A percentile compares a stretch with the other conserved stretches of the same genome.
Conservation (phyloP, 2,113 vertebrate genomes). For the Alouatta palliata region DNA sequence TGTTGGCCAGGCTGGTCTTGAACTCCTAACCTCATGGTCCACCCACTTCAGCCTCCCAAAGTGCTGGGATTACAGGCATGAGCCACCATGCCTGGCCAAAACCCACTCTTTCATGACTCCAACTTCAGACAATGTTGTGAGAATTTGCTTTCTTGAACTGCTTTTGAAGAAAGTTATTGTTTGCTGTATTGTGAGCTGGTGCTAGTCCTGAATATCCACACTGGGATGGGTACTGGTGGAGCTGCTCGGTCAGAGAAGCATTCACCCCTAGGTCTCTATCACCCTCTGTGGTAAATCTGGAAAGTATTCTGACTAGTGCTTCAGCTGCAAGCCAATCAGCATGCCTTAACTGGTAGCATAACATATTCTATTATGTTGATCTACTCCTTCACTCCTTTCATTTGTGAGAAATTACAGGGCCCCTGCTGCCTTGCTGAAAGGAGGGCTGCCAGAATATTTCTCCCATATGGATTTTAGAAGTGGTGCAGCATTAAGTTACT, state of each 20-base stretch:
- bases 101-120: background rate
- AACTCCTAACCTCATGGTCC: too few species aligned
- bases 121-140: background rate
- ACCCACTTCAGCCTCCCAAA: too few species aligned
- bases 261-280: background rate
- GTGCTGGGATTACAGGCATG: too few species aligned
- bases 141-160: background rate
- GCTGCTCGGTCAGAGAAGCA: background rate
- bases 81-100: background rate
- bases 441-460: conserved; percentile 47
- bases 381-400: background rate
- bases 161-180: background rate
- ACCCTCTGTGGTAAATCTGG: background rate
- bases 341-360: conserved; percentile 17
- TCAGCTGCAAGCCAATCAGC: conserved; percentile 3
- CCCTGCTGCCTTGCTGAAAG: conserved; percentile 44
- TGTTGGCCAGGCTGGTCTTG: too few species aligned
- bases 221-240: background rate
- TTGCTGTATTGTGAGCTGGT: background rate
- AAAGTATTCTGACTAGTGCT: background rate
- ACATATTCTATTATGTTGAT: background rate
- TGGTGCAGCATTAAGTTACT: conserved; percentile 1
- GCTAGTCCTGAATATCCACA: background rate
- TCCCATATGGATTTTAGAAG: conserved; percentile 60
- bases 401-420: conserved; percentile 46